These are phyloP conservation scores for Micromussa lordhowensis DNA, from an alignment of 92 coral and sea anemone species.

Conservation along the genomic window DNA sequence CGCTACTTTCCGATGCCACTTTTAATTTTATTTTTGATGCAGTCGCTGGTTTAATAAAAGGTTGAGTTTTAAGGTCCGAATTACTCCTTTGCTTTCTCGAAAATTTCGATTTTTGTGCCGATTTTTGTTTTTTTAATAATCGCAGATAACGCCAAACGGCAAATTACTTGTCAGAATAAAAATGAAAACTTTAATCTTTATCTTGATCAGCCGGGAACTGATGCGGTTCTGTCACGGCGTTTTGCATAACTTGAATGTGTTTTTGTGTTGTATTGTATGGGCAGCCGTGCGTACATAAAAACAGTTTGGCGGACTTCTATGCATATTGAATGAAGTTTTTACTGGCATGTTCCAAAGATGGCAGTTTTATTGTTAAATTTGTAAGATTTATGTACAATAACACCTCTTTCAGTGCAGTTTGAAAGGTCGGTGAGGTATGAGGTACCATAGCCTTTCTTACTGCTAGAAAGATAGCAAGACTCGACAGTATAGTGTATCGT, in stretches of 20 bases:
- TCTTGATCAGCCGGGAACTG: background rate
- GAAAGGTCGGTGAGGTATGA: background rate
- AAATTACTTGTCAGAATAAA: constrained; percentile 16
- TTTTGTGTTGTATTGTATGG: constrained; percentile 2
- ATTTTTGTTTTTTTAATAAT: background rate
- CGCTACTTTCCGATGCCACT: background rate
- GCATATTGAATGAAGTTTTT: background rate
- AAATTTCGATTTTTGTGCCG: background rate
- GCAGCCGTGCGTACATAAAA: background rate
- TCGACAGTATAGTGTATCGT: background rate
- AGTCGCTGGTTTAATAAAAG: background rate
- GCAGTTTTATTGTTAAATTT: background rate
- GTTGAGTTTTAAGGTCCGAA: background rate
- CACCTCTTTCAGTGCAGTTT: background rate
- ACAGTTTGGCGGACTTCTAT: background rate
- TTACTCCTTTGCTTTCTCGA: background rate
- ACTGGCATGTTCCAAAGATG: background rate
- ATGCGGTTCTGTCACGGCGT: background rate
- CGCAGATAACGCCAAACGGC: background rate
- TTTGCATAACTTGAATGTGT: background rate
- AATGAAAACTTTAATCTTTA: background rate
- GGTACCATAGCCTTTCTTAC: background rate
- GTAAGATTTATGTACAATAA: background rate
- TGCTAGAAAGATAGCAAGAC: background rate
- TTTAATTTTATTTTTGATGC: background rate